phyloP scores from a whole-genome alignment of 2,888 invertebrate genomes.

The Diplolepis rosae region DNA sequence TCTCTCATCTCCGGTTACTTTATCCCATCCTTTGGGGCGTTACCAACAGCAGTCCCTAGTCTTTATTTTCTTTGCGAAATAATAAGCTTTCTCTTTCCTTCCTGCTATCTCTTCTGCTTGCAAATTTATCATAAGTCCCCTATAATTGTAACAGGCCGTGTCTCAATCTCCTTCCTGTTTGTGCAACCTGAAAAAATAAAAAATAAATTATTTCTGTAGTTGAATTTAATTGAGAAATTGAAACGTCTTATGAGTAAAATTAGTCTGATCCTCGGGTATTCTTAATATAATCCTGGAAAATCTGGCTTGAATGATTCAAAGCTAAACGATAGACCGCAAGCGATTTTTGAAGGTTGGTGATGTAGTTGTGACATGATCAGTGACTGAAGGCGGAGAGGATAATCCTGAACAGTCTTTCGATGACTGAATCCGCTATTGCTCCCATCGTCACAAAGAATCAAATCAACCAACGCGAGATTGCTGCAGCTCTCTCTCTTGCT shows the following conservation, averaged over 20 bases:
- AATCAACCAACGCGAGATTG: constrained; percentile 59
- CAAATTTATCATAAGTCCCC: constrained; percentile 47
- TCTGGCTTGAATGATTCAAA: neutral
- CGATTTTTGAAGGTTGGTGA: neutral
- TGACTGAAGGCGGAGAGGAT: constrained; percentile 54
- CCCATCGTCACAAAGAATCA: constrained; percentile 65
- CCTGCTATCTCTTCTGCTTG: constrained; percentile 43
- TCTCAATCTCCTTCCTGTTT: constrained; percentile 31
- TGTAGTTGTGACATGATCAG: constrained; percentile 34
- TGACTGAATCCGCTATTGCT: constrained; percentile 67
- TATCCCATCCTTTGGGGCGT: constrained; percentile 62
- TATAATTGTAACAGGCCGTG: constrained; percentile 41
- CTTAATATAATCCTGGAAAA: neutral
- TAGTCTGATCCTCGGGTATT: no score
- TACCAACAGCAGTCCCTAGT: constrained; percentile 52
- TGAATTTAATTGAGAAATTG: neutral
- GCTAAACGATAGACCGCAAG: constrained; percentile 21
- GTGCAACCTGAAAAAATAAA: neutral
- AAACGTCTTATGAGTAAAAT: no score
- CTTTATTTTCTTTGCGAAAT: constrained; percentile 59
- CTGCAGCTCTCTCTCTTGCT: constrained; percentile 45
- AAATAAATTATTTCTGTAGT: no score
- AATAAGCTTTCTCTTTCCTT: constrained; percentile 65
- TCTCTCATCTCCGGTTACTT: constrained; percentile 61
- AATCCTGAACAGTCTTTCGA: constrained; percentile 64